These are phyloP conservation scores for Thryonomys swinderianus DNA, from an alignment of 2,113 vertebrate species.

Conservation along the genomic window DNA sequence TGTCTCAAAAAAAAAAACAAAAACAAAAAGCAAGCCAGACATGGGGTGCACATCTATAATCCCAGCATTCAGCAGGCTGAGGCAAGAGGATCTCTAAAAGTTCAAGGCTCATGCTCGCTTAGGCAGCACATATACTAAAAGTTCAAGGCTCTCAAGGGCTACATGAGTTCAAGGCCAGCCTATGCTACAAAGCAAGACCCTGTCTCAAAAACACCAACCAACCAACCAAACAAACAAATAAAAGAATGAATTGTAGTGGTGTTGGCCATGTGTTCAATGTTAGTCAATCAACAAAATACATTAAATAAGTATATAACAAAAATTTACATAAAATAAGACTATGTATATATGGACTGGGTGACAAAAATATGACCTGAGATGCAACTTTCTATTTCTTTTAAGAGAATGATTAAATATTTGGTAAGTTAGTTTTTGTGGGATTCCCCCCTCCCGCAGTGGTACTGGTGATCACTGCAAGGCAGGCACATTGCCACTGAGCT, in stretches of 20 bases:
- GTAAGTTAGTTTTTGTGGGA: background rate
- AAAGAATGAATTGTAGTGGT: background rate
- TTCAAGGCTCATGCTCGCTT: background rate
- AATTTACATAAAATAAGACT: constrained; percentile 24
- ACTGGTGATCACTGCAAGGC: no score
- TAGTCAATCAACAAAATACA: background rate
- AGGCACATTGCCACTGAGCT: no score
- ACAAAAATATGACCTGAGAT: constrained; percentile 4
- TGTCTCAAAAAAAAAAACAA: no score
- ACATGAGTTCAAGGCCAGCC: background rate
- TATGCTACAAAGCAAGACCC: background rate
- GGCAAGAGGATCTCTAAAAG: background rate
- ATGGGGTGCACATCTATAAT: background rate
- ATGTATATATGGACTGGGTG: background rate
- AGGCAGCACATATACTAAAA: background rate
- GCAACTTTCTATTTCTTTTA: background rate
- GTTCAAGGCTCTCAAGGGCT: background rate
- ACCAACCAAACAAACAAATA: background rate
- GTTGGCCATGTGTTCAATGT: background rate
- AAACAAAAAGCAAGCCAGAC: no score
- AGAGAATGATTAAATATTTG: background rate
- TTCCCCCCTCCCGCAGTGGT: no score
- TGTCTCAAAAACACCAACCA: background rate
- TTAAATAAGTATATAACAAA: constrained; percentile 14
- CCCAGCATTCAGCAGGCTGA: no score